Evolutionary conservation across 2,113 vertebrate genomes (phyloP).

Genomic region (Polyodon spathula): DNA sequence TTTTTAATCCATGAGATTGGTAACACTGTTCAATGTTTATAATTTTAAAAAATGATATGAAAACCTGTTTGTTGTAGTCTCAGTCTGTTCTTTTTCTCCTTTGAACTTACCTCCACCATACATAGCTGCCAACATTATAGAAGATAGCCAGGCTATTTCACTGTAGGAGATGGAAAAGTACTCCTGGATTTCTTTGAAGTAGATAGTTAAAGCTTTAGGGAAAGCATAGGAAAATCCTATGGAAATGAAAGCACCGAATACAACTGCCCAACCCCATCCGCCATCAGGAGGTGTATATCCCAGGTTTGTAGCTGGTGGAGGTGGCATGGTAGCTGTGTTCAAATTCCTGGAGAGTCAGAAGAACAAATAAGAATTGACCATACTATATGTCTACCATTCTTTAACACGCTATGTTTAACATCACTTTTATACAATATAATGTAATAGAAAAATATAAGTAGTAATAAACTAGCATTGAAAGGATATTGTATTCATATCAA

Average conservation of each 20-base stretch:
- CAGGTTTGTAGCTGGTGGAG: constrained; percentile 10
- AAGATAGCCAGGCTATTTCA: constrained; percentile 63
- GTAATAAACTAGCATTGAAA: too few species aligned
- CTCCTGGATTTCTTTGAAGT: constrained; percentile 69
- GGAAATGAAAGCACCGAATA: constrained; percentile 59
- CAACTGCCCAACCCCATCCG: constrained; percentile 65
- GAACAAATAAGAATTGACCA: too few species aligned
- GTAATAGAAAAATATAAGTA: too few species aligned
- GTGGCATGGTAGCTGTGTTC: constrained; percentile 39
- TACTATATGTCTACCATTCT: too few species aligned
- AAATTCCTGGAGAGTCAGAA: neutral
- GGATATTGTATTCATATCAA: too few species aligned
- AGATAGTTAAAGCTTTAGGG: constrained; percentile 66
- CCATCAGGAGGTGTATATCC: constrained; percentile 50
- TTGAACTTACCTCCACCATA: constrained; percentile 62
- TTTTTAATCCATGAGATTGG: too few species aligned
- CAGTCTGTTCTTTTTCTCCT: too few species aligned
- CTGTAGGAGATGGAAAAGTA: constrained; percentile 61
- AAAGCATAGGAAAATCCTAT: constrained; percentile 69
- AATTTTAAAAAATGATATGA: too few species aligned
- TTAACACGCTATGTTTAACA: too few species aligned
- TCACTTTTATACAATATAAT: too few species aligned
- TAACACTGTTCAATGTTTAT: too few species aligned
- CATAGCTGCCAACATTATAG: constrained; percentile 62
- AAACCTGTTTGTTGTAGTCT: too few species aligned